phyloP scores from a whole-genome alignment of 2,113 vertebrate genomes.

The Orycteropus afer region DNA sequence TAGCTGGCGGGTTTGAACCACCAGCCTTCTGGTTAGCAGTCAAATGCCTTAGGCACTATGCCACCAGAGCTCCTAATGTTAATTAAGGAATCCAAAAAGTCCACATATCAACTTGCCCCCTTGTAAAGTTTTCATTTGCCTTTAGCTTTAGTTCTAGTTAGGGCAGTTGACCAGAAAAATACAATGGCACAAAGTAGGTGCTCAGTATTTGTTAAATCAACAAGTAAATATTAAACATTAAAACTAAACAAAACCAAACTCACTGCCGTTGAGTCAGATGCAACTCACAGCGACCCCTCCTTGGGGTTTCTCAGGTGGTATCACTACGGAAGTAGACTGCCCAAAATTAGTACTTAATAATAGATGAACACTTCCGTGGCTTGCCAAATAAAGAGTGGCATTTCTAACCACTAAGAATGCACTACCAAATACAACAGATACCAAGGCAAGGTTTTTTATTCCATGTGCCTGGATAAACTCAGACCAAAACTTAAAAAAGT shows the following conservation, averaged over 20 bases:
- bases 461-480: neutral
- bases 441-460: neutral
- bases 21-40: too few species aligned
- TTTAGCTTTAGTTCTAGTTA: constrained; percentile 17
- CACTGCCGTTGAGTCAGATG: too few species aligned
- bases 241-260: too few species aligned
- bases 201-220: neutral
- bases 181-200: neutral
- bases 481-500: neutral
- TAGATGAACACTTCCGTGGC: neutral
- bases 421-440: neutral
- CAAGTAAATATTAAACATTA: constrained; percentile 1
- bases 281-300: too few species aligned
- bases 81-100: neutral
- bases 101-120: neutral
- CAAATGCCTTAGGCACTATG: too few species aligned
- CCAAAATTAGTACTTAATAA: too few species aligned
- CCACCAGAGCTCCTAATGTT: neutral
- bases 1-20: too few species aligned
- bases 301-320: too few species aligned
- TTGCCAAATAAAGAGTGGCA: neutral
- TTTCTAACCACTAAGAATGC: neutral
- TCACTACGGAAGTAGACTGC: too few species aligned
- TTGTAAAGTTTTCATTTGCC: neutral
- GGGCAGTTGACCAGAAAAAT: neutral